Evolutionary conservation across 2,888 invertebrate genomes (phyloP).

Genomic region (Steromphala cineraria): DNA sequence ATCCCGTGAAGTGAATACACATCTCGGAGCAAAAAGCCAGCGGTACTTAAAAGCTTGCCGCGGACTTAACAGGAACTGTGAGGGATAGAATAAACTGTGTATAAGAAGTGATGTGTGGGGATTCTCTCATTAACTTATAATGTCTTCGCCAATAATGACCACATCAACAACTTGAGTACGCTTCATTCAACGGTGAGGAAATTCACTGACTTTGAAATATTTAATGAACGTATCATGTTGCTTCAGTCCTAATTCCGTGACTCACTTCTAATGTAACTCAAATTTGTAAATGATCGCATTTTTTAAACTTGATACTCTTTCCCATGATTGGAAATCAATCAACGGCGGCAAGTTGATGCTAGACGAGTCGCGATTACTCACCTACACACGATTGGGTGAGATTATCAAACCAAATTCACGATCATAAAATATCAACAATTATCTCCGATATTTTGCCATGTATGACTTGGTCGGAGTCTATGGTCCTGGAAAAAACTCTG

Average conservation of each 20-base stretch:
- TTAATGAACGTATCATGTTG: neutral
- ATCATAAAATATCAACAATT: neutral
- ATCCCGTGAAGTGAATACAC: no score
- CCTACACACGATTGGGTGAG: neutral
- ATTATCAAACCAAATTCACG: neutral
- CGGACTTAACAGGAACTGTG: no score
- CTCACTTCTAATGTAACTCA: neutral
- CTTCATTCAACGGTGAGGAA: neutral
- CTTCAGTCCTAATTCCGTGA: neutral
- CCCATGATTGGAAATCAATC: neutral
- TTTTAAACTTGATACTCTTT: neutral
- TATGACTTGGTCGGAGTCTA: neutral
- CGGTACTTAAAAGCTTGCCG: no score
- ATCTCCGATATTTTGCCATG: neutral
- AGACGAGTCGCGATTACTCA: neutral
- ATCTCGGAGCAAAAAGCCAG: no score
- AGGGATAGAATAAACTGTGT: neutral
- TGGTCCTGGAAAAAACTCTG: neutral
- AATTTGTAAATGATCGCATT: neutral
- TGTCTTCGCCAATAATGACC: neutral
- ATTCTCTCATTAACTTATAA: neutral
- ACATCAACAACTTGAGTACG: neutral
- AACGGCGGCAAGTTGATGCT: neutral
- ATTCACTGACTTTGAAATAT: slow-evolving; percentile 8
- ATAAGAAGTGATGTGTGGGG: neutral